These are phyloP conservation scores for Pogonocichla stellata DNA, from an alignment of 2,113 vertebrate species.

Conservation along the genomic window DNA sequence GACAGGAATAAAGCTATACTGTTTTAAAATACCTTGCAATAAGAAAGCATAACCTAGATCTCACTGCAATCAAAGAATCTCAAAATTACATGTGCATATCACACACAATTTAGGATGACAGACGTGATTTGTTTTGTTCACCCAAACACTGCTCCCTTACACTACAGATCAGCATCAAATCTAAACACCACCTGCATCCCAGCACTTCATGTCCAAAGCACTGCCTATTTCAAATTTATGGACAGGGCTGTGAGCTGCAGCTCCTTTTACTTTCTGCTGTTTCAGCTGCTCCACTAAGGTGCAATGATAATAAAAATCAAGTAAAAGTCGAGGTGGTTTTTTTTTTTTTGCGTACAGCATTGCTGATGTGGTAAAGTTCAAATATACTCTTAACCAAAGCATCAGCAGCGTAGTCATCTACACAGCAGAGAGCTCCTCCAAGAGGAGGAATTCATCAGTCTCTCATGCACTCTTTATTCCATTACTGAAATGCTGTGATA, in stretches of 20 bases:
- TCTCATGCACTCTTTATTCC: background rate
- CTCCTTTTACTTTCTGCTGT: background rate
- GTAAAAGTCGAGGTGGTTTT: rapidly evolving
- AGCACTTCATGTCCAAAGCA: background rate
- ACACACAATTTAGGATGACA: background rate
- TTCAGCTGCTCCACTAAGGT: background rate
- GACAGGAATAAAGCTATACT: background rate
- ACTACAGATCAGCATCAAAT: background rate
- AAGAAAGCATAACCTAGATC: background rate
- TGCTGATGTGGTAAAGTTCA: background rate
- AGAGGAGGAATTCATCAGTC: background rate
- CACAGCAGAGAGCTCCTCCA: background rate
- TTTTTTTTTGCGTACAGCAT: background rate
- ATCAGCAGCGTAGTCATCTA: background rate
- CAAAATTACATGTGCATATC: background rate
- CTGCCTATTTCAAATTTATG: background rate
- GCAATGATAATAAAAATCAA: background rate
- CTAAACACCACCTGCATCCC: background rate
- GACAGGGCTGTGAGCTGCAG: background rate
- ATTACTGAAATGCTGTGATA: background rate
- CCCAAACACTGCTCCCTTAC: background rate
- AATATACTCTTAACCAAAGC: background rate
- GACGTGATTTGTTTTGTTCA: background rate
- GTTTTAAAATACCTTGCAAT: background rate
- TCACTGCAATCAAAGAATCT: background rate